phyloP scores from a whole-genome alignment of 2,797 vertebrate species.

The Nasua narica region DNA sequence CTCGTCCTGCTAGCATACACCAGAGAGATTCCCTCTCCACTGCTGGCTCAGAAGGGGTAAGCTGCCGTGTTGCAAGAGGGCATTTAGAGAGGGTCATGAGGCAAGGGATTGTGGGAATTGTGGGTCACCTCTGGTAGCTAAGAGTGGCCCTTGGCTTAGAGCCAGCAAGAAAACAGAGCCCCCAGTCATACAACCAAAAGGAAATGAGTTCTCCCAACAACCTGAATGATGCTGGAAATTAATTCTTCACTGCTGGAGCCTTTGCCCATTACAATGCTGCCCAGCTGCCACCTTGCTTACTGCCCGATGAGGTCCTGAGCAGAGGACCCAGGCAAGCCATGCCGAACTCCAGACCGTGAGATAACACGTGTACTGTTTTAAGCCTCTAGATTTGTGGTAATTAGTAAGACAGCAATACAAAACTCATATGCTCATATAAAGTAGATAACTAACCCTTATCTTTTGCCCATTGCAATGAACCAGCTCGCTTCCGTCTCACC shows the following conservation, averaged over 20 bases:
- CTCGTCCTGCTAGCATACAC: background rate
- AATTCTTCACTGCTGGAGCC: background rate
- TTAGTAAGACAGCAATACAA: background rate
- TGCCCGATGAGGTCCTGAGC: background rate
- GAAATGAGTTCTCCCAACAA: background rate
- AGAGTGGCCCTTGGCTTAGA: background rate
- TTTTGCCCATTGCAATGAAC: background rate
- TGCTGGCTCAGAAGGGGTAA: background rate
- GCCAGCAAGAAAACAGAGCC: background rate
- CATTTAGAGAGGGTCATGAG: background rate
- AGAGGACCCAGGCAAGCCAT: background rate
- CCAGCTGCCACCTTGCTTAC: background rate
- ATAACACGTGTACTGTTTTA: background rate
- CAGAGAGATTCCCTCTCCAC: background rate
- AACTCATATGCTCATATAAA: background rate
- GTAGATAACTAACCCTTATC: background rate
- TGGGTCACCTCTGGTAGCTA: background rate
- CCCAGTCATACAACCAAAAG: background rate
- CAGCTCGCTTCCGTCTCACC: background rate
- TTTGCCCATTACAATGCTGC: background rate
- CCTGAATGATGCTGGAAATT: background rate
- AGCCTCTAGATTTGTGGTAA: background rate
- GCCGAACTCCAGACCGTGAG: background rate
- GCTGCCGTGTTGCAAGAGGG: background rate
- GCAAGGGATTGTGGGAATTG: background rate